phyloP scores from a whole-genome alignment of 2,113 vertebrate species.

The Rhinolophus sinicus region DNA sequence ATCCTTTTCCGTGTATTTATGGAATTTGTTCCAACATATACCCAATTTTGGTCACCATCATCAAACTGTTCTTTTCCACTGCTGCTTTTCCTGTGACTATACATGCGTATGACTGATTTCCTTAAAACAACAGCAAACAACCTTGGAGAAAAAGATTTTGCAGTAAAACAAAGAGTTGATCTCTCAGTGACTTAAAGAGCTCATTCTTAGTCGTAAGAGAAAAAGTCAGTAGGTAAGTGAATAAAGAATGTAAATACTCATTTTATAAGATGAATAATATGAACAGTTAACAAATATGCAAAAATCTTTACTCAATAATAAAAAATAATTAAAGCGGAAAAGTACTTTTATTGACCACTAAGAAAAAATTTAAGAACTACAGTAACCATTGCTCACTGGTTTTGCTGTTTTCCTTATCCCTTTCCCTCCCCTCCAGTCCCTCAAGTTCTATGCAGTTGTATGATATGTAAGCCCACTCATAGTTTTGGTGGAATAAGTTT shows the following conservation, averaged over 20 bases:
- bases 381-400: background rate
- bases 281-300: background rate
- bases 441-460: background rate
- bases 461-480: background rate
- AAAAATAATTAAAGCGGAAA: background rate
- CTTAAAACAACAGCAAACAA: constrained; percentile 16
- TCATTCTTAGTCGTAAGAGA: constrained; percentile 7
- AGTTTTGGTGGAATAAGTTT: constrained; percentile 12
- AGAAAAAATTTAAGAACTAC: background rate
- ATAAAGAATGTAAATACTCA: constrained; percentile 16
- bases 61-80: background rate
- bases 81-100: background rate
- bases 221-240: constrained; percentile 12
- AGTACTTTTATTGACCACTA: background rate
- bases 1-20: background rate
- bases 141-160: background rate
- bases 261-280: background rate
- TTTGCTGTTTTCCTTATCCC: background rate
- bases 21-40: constrained; percentile 27
- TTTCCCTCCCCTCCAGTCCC: background rate
- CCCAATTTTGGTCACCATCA: background rate
- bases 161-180: constrained; percentile 6
- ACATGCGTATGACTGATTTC: background rate
- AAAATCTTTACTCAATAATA: background rate
- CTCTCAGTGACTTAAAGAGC: background rate